Evolutionary conservation across 2,797 vertebrate genomes (phyloP).

Genomic region (Eulemur mongoz): DNA sequence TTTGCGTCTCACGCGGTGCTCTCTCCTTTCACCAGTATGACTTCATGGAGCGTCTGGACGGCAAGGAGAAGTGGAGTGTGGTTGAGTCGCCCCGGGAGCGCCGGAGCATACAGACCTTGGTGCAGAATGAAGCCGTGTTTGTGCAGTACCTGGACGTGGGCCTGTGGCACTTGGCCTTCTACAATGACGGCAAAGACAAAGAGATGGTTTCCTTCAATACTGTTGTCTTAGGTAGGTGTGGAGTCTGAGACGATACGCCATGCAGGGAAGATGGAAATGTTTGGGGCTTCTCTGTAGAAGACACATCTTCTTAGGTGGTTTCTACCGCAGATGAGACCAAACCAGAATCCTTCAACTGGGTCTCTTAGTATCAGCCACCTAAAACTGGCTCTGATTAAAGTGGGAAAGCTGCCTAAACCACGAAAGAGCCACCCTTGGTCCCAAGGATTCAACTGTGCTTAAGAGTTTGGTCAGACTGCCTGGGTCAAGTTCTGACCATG

Average conservation of each 20-base stretch:
- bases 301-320: neutral
- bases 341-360: neutral
- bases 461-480: neutral
- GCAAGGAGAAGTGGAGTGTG: conserved; percentile 99
- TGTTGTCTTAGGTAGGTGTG: conserved; percentile 92
- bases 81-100: conserved; percentile 95
- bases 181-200: conserved; percentile 97
- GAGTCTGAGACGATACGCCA: fast-evolving
- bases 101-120: conserved; percentile 96
- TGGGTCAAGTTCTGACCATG: neutral
- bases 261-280: too few relatives aligned
- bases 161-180: conserved; percentile 98
- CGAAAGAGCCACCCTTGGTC: neutral
- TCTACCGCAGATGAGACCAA: fast-evolving
- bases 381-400: neutral
- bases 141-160: conserved; percentile 97
- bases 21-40: conserved; percentile 89
- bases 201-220: conserved; percentile 97
- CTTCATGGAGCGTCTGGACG: conserved; percentile 98
- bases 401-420: neutral
- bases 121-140: conserved; percentile 97
- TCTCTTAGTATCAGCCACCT: neutral
- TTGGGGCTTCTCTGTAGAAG: neutral
- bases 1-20: neutral
- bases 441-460: neutral